phyloP scores from a whole-genome alignment of 2,888 invertebrate genomes.

The Trilocha varians region DNA sequence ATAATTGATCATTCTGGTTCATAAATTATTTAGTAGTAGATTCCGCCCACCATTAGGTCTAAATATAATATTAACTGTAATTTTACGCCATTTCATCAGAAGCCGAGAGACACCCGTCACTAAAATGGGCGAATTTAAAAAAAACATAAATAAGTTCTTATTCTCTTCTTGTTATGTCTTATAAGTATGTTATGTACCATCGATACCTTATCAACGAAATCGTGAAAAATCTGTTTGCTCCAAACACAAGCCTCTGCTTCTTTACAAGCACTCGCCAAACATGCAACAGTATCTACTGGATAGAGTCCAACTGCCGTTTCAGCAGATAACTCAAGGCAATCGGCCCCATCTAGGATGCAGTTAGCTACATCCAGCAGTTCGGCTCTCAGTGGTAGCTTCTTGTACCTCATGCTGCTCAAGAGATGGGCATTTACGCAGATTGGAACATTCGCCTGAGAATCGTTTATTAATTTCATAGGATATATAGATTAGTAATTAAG shows the following conservation, averaged over 20 bases:
- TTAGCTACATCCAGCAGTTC: constrained; percentile 81
- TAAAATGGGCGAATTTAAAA: no score
- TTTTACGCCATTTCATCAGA: no score
- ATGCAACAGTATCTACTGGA: constrained; percentile 65
- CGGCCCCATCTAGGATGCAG: constrained; percentile 82
- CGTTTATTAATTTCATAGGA: no score
- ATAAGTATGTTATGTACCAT: neutral
- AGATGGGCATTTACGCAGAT: constrained; percentile 44
- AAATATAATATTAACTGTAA: no score
- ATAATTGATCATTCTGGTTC: no score
- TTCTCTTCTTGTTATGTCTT: neutral
- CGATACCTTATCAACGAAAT: constrained; percentile 44
- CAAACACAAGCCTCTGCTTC: constrained; percentile 83
- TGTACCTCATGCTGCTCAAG: constrained; percentile 45
- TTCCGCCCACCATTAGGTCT: no score
- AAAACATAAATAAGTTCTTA: neutral
- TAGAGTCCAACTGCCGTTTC: constrained; percentile 79
- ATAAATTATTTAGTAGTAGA: no score
- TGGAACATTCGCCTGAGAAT: constrained; percentile 52
- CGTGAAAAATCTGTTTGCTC: constrained; percentile 57
- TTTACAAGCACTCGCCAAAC: constrained; percentile 66
- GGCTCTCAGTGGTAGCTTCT: constrained; percentile 60
- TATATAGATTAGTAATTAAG: no score
- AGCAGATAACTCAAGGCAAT: constrained; percentile 78
- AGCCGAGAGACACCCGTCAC: no score